These are phyloP conservation scores for Pseudorasbora parva DNA, from an alignment of 2,113 vertebrate species.

Conservation along the genomic window DNA sequence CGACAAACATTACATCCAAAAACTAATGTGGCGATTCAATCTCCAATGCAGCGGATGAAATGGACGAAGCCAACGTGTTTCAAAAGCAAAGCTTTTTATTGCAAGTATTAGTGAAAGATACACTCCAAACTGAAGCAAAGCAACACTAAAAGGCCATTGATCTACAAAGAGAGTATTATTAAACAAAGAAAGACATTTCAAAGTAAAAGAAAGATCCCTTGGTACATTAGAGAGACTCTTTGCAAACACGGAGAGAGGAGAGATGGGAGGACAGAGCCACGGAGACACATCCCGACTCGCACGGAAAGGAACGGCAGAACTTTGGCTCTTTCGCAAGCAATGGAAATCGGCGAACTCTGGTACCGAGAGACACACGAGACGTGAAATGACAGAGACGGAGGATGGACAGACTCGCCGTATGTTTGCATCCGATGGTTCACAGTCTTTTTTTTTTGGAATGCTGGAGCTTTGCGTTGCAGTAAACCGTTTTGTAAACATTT, in stretches of 20 bases:
- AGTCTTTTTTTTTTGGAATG: conserved; percentile 54
- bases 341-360: background rate
- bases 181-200: conserved; percentile 71
- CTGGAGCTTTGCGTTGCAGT: conserved; percentile 47
- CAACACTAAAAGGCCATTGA: conserved; percentile 80
- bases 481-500: conserved; percentile 58
- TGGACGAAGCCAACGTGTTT: conserved; percentile 5
- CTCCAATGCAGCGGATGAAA: background rate
- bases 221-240: conserved; percentile 76
- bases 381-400: background rate
- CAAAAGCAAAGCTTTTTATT: conserved; percentile 85
- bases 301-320: background rate
- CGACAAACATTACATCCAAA: background rate
- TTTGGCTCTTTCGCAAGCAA: conserved; percentile 20
- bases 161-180: conserved; percentile 69
- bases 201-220: conserved; percentile 71
- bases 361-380: background rate
- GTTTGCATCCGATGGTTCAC: conserved; percentile 9
- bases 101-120: conserved; percentile 87
- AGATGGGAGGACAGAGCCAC: conserved; percentile 62
- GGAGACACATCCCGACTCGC: conserved; percentile 46
- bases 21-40: background rate
- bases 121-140: conserved; percentile 85
- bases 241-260: conserved; percentile 69
- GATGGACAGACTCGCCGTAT: conserved; percentile 11